Percentiles rank a stretch among this genome's conserved stretches.
These are phyloP conservation scores for Drosophila bipectinata DNA, from an alignment of 1,140 invertebrate species.

Conservation along the genomic window DNA sequence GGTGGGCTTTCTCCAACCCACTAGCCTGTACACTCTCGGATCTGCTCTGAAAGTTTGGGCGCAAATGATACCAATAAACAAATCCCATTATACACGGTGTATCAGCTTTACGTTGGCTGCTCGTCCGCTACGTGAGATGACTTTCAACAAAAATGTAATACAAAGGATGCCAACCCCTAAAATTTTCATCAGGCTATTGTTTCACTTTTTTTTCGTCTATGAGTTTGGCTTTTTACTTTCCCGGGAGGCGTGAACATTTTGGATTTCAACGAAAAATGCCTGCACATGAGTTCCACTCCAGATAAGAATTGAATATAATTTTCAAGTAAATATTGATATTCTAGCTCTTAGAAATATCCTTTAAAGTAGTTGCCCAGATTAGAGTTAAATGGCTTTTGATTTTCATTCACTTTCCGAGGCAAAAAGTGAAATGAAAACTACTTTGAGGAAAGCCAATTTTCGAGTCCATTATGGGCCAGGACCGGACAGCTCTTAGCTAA, in stretches of 20 bases:
- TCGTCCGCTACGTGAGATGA: slow-evolving; percentile 78
- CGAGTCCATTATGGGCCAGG: slow-evolving; percentile 49
- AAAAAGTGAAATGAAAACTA: slow-evolving; percentile 22
- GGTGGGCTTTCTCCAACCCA: not conserved
- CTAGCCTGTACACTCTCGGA: slow-evolving; percentile 1
- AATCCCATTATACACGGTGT: slow-evolving; percentile 84
- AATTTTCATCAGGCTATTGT: slow-evolving; percentile 20
- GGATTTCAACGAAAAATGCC: slow-evolving; percentile 11
- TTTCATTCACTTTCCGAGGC: not conserved
- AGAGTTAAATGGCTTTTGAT: slow-evolving; percentile 1
- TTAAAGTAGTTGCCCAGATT: not conserved
- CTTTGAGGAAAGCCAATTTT: slow-evolving; percentile 53
- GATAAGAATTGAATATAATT: not conserved
- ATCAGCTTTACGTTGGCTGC: slow-evolving; percentile 80
- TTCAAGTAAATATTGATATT: not conserved
- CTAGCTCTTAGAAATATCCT: not conserved
- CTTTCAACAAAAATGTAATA: slow-evolving; percentile 62
- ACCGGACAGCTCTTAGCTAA: slow-evolving; percentile 47
- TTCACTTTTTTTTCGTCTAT: slow-evolving; percentile 12
- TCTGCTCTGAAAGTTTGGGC: slow-evolving; percentile 53
- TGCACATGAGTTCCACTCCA: not conserved
- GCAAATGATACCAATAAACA: slow-evolving; percentile 84
- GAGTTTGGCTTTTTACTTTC: not conserved
- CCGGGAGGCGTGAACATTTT: slow-evolving; percentile 40
- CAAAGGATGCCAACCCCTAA: slow-evolving; percentile 40